A percentile compares a stretch with the other conserved stretches of the same genome.
These are phyloP conservation scores for Neomonachus schauinslandi DNA, from an alignment of 2,113 vertebrate species.

Conservation along the genomic window DNA sequence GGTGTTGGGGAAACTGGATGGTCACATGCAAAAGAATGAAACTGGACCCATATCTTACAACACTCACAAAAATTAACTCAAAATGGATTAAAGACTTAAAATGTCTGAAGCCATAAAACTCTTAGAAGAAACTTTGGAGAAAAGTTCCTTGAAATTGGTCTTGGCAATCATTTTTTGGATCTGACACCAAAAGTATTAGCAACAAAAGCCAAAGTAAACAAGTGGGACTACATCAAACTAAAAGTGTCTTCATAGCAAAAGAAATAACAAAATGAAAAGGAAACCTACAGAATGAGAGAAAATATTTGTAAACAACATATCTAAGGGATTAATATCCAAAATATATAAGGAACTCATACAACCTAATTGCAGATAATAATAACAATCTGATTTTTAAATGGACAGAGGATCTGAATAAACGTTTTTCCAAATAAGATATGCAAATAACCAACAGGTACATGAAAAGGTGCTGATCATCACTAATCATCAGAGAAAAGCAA, in stretches of 20 bases:
- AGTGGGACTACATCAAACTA: background rate
- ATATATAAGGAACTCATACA: background rate
- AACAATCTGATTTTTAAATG: background rate
- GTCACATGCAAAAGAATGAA: background rate
- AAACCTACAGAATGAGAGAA: background rate
- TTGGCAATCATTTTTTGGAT: background rate
- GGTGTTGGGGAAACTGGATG: background rate
- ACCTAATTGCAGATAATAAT: background rate
- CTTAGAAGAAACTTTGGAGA: background rate
- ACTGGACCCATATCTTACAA: background rate
- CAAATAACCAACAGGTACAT: background rate
- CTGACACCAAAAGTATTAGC: background rate
- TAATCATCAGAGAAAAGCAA: background rate
- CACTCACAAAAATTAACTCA: background rate
- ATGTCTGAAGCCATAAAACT: background rate
- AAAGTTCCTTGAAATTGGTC: background rate
- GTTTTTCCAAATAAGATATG: background rate
- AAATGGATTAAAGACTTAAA: background rate
- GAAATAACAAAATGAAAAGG: constrained; percentile 3
- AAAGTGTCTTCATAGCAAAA: background rate
- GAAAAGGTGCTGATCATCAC: background rate
- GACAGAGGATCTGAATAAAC: background rate
- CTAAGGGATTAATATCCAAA: background rate
- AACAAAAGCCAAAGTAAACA: background rate
- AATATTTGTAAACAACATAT: background rate